phyloP scores from a whole-genome alignment of 2,113 vertebrate genomes.

The Ammospiza nelsoni region DNA sequence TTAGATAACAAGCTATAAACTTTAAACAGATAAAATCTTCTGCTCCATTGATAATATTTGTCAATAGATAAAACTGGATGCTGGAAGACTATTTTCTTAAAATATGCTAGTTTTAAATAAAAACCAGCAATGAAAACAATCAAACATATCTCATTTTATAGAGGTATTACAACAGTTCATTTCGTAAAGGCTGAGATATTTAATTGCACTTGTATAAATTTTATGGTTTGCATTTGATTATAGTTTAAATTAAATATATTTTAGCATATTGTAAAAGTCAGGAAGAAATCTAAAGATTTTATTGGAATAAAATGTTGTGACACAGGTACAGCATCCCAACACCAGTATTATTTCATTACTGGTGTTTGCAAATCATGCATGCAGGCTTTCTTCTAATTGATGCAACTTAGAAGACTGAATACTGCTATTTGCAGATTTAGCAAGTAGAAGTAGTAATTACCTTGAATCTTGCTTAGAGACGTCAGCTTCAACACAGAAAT shows the following conservation, averaged over 20 bases:
- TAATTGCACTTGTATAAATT: neutral
- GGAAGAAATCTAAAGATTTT: neutral
- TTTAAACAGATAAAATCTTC: neutral
- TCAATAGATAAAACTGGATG: neutral
- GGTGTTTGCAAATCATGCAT: neutral
- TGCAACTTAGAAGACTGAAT: neutral
- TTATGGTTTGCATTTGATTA: neutral
- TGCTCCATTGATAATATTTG: neutral
- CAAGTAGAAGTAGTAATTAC: neutral
- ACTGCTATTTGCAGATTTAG: conserved; percentile 11
- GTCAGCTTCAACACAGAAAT: neutral
- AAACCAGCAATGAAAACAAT: neutral
- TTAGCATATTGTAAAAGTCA: neutral
- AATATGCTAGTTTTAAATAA: neutral
- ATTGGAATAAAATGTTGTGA: neutral
- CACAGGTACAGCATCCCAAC: neutral
- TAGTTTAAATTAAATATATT: neutral
- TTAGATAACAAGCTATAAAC: neutral
- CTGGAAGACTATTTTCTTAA: neutral
- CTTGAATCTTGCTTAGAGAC: neutral
- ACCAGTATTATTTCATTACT: neutral
- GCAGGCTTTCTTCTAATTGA: neutral
- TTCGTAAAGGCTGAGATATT: neutral
- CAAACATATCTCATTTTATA: neutral
- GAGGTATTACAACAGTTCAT: neutral